Base-by-base conservation (phyloP, 2,888 invertebrate genomes). In the Trissonchulus latispiculum region DNA sequence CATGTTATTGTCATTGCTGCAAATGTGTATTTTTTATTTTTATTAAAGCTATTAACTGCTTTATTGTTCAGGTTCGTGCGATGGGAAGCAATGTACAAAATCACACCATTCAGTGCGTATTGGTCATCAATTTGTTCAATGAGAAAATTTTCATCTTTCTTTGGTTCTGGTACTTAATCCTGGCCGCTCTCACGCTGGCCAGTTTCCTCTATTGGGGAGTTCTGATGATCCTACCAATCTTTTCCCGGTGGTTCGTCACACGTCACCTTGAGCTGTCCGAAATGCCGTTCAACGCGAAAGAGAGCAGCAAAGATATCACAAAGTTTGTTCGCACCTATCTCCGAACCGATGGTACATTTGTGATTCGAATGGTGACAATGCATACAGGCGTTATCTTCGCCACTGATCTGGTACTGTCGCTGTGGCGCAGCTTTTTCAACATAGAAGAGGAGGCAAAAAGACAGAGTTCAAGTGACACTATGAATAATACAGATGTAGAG, bases 341-440 rank as follows among this genome's bases (percentile, higher is more conserved):
- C 68, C 78, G 79, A 37, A 77, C 76, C 32, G 82, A 82, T 72
- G 82, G 82, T 35, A 77, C 81, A 0, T 82, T 82, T 71, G 81
- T 81, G 1, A 77, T 82, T 37, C 76, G 82, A 59, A 82, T 82
- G 81, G 75, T 82, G 61, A 81, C 80, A 1, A 76, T 81, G 48
- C 80, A 80, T 70, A 78, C 80, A 31, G 81, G 81, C n/a, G 78
- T 81, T n/a, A 82, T 82, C 29, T 82, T 82, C 74, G 80, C 80
- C 33, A 82, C 81, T 3, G 81, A 82, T 70, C 75, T 82, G 29
- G 79, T 81, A 31, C 75, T 76, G 2, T 76, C 77, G n/a, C 76
- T 82, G 1, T 82, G 80, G 80, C 71, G 75, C 36, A 77, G 76
- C 2, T 80, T 77, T 74, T 77, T 75, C 71, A 79, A 80, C 33